Percentiles rank a stretch among this genome's conserved stretches.
phyloP scores from a whole-genome alignment of 2,797 vertebrate genomes.

The Clarias fuscus region DNA sequence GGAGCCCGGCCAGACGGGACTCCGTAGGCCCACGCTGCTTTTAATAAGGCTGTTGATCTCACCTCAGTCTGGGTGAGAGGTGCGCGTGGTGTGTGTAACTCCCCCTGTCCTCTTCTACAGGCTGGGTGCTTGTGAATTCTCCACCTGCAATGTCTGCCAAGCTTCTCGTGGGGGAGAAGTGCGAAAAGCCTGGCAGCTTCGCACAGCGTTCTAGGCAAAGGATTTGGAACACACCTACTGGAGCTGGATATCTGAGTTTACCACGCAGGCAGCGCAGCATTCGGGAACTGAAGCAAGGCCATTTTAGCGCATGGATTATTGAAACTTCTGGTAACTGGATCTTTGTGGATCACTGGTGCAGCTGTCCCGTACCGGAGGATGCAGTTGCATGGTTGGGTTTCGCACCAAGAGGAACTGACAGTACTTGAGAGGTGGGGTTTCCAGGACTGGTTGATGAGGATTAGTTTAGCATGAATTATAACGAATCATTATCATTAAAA shows the following conservation, averaged over 20 bases:
- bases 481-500: neutral
- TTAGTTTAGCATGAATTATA: neutral
- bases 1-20: constrained; percentile 55
- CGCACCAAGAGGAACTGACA: neutral
- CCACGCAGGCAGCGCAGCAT: neutral
- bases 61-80: constrained; percentile 57
- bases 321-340: neutral
- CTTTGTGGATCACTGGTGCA: neutral
- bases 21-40: constrained; percentile 61
- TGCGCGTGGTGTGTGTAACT: constrained; percentile 59
- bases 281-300: neutral
- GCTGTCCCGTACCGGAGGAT: neutral
- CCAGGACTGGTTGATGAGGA: neutral
- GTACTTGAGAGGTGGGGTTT: neutral
- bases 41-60: constrained; percentile 62
- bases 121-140: constrained; percentile 51
- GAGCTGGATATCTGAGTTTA: constrained; percentile 11
- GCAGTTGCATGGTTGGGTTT: neutral
- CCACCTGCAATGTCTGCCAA: constrained; percentile 51
- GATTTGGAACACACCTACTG: constrained; percentile 41
- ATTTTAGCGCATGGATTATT: neutral
- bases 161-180: constrained; percentile 39
- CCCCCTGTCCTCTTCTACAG: constrained; percentile 57
- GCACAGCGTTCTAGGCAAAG: constrained; percentile 48
- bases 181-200: constrained; percentile 57